Conservation (phyloP, 2,113 vertebrate genomes). For the Pundamilia nyererei region DNA sequence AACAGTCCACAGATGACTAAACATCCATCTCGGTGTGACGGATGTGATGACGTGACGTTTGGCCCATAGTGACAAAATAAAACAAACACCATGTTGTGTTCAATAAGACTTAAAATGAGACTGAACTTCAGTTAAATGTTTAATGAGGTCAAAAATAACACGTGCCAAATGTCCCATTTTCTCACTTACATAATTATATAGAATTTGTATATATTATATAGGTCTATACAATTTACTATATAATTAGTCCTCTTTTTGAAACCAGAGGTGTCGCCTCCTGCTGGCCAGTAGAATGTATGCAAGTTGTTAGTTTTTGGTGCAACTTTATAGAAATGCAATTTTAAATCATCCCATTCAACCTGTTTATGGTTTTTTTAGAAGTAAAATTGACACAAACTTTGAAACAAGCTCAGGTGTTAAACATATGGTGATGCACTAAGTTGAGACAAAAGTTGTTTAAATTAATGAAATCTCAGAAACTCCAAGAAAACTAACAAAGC, state of each 20-base stretch:
- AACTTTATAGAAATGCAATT: background rate
- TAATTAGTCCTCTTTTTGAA: background rate
- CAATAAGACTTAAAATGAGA: background rate
- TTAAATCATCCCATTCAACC: background rate
- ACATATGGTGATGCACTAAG: background rate
- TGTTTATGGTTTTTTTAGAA: accelerated
- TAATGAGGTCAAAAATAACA: background rate
- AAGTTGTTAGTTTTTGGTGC: background rate
- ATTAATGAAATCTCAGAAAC: accelerated
- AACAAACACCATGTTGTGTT: background rate
- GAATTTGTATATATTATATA: background rate
- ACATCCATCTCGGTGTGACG: accelerated
- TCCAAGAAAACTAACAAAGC: background rate
- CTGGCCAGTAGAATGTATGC: background rate
- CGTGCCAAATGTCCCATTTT: accelerated
- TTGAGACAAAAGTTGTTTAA: background rate
- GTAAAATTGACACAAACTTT: background rate
- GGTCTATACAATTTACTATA: background rate
- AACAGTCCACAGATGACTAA: background rate
- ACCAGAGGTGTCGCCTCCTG: background rate
- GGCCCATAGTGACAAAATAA: background rate
- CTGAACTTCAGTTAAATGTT: background rate
- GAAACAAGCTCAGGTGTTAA: background rate
- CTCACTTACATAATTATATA: background rate
- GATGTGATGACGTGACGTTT: background rate